A percentile compares a stretch with the other conserved stretches of the same genome.
Conservation (phyloP, 2,888 invertebrate genomes). For the Palloptera scutellata region DNA sequence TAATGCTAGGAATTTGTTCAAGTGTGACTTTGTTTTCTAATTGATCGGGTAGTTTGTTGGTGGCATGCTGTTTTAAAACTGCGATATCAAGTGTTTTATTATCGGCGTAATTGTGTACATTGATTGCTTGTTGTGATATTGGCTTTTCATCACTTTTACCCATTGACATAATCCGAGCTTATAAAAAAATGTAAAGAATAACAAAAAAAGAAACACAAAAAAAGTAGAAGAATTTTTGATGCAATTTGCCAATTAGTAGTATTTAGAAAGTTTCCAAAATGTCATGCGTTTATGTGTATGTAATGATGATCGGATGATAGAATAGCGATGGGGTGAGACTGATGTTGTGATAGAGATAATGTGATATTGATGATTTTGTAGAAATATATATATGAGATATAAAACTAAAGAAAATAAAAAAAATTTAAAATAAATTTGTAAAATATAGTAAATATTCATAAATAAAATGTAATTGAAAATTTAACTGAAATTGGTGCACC, state of each 20-base stretch:
- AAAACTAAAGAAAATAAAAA: not conserved
- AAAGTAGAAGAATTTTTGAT: constrained; percentile 3
- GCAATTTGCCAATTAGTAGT: constrained; percentile 2
- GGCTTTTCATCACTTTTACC: constrained; percentile 16
- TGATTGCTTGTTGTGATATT: not conserved
- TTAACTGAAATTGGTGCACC: not conserved
- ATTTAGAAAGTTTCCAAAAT: not conserved
- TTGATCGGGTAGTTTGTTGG: constrained; percentile 6
- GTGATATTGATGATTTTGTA: too few species aligned
- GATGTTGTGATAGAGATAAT: not conserved
- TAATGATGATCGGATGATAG: not conserved
- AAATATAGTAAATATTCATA: not conserved
- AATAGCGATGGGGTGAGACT: not conserved
- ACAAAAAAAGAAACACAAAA: constrained; percentile 10
- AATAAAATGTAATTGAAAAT: not conserved
- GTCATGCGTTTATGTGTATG: not conserved
- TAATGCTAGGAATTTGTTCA: constrained; percentile 22
- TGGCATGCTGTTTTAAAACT: constrained; percentile 1
- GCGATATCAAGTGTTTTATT: constrained; percentile 5
- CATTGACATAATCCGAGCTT: constrained; percentile 33
- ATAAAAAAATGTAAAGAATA: constrained; percentile 24
- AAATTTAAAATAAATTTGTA: not conserved
- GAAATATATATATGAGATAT: not conserved
- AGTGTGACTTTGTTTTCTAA: constrained; percentile 17
- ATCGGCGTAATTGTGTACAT: not conserved